Conservation (phyloP, 1,140 invertebrate species). For the Ruditapes philippinarum region DNA sequence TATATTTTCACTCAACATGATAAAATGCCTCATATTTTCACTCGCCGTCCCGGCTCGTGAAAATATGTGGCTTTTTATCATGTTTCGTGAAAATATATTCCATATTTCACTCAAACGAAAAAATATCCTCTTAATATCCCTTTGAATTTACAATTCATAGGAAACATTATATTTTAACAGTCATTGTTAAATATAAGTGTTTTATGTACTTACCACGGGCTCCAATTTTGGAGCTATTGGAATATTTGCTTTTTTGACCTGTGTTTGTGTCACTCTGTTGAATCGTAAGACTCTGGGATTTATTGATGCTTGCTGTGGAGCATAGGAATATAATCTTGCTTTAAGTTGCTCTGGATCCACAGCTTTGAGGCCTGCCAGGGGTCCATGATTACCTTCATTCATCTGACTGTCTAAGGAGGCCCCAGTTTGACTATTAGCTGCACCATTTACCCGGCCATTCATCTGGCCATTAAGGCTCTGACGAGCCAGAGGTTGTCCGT, state of each 20-base stretch:
- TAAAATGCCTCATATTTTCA: no score
- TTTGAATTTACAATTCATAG: no score
- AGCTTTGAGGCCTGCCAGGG: constrained; percentile 67
- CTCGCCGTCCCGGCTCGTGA: no score
- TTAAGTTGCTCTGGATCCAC: constrained; percentile 83
- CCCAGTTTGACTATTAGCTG: constrained; percentile 37
- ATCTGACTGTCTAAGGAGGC: constrained; percentile 57
- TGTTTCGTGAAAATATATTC: no score
- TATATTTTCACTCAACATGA: no score
- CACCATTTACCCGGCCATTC: constrained; percentile 38
- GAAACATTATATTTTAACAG: no score
- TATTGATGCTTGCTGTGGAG: constrained; percentile 79
- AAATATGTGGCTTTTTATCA: no score
- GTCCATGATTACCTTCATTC: constrained; percentile 41
- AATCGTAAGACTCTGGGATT: constrained; percentile 81
- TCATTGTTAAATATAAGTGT: no score
- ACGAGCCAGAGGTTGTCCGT: constrained; percentile 65
- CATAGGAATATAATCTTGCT: constrained; percentile 81
- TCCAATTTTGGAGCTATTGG: constrained; percentile 82
- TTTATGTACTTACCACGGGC: constrained; percentile 85
- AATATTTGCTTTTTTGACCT: constrained; percentile 75
- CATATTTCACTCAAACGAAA: no score
- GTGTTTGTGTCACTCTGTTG: constrained; percentile 81
- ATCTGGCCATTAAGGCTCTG: constrained; percentile 67
- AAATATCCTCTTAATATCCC: no score